These are phyloP conservation scores for Terrapene triunguis DNA, from an alignment of 2,113 vertebrate genomes.

Conservation along the genomic window DNA sequence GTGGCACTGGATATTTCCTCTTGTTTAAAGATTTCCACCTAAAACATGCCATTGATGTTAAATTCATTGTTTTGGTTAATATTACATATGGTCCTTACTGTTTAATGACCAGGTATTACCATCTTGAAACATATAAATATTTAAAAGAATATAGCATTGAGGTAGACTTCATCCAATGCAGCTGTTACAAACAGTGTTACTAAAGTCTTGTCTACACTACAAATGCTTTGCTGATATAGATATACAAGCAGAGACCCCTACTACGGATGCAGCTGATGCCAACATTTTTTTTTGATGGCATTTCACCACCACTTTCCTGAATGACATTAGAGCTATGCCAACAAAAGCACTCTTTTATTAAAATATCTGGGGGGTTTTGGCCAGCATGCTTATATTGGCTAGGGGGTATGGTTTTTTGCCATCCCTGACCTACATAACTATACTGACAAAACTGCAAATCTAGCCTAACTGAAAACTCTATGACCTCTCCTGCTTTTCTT, in stretches of 20 bases:
- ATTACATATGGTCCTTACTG: neutral
- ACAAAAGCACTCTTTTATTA: neutral
- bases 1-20: fast-evolving
- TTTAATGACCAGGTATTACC: neutral
- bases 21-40: neutral
- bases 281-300: neutral
- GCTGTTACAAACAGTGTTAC: neutral
- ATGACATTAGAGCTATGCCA: neutral
- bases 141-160: neutral
- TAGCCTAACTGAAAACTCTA: neutral
- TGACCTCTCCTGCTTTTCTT: neutral
- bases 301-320: neutral
- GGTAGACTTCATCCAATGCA: neutral
- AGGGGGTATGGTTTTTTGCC: neutral
- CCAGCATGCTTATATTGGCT: neutral
- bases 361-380: neutral
- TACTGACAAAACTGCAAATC: neutral
- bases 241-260: neutral
- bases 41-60: neutral
- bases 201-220: neutral
- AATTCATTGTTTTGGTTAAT: neutral
- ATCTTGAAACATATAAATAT: neutral
- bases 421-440: neutral
- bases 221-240: neutral
- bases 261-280: neutral